Evolutionary conservation across 2,797 vertebrate genomes (phyloP).

Genomic region (Syngnathus acus): DNA sequence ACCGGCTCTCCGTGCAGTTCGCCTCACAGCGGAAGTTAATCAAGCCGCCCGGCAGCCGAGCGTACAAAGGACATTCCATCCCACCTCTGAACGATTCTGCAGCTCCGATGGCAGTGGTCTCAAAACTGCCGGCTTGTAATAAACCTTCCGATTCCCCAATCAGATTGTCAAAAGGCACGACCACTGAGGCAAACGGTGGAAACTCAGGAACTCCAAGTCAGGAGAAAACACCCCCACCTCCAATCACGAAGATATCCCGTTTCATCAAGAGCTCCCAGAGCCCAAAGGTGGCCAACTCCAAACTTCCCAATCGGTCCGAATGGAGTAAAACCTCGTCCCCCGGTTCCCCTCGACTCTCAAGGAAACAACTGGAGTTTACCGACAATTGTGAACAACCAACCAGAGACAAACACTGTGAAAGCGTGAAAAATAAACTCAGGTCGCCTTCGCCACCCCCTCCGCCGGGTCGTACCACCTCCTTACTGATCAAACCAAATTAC

Average conservation of each 20-base stretch:
- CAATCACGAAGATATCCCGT: constrained; percentile 69
- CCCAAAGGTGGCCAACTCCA: constrained; percentile 53
- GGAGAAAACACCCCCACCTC: constrained; percentile 68
- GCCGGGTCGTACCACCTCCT: constrained; percentile 80
- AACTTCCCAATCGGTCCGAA: constrained; percentile 44
- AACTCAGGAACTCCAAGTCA: constrained; percentile 45
- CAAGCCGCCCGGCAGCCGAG: constrained; percentile 55
- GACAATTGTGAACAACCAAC: constrained; percentile 70
- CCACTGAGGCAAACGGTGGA: constrained; percentile 41
- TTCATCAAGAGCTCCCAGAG: constrained; percentile 69
- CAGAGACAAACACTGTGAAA: constrained; percentile 72
- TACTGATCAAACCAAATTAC: constrained; percentile 77
- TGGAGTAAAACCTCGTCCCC: constrained; percentile 58
- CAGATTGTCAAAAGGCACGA: constrained; percentile 55
- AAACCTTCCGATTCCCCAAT: constrained; percentile 71
- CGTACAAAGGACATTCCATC: constrained; percentile 59
- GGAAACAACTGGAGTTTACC: constrained; percentile 55
- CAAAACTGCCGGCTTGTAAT: constrained; percentile 75
- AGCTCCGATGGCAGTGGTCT: constrained; percentile 61
- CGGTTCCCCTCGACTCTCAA: constrained; percentile 59
- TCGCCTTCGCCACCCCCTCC: constrained; percentile 77
- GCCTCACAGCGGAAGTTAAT: constrained; percentile 64
- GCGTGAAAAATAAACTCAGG: constrained; percentile 59
- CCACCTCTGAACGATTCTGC: constrained; percentile 50
- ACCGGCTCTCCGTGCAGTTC: constrained; percentile 56